Conservation (phyloP, 2,113 vertebrate genomes). For the Heptranchias perlo region DNA sequence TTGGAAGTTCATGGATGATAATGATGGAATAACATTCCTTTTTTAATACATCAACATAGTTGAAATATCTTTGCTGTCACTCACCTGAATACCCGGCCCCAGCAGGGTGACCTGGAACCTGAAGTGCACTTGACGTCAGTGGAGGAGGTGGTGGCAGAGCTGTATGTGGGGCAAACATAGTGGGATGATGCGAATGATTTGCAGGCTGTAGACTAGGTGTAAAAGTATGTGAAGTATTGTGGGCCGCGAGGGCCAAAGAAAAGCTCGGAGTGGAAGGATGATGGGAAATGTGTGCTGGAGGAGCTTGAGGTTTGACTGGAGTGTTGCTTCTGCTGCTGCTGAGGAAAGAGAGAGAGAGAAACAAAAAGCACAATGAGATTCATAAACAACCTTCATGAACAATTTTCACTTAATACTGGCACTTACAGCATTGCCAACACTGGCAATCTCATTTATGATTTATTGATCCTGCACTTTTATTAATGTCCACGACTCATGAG, state of each 20-base stretch:
- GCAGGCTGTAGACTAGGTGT: slow-evolving; percentile 79
- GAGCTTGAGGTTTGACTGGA: slow-evolving; percentile 78
- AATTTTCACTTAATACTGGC: background rate
- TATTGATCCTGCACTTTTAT: background rate
- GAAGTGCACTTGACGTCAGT: slow-evolving; percentile 86
- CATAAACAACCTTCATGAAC: background rate
- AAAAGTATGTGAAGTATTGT: slow-evolving; percentile 78
- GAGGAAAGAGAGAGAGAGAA: slow-evolving; percentile 46
- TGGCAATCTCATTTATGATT: background rate
- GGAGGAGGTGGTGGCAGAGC: slow-evolving; percentile 94
- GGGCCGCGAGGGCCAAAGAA: slow-evolving; percentile 75
- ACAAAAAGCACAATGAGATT: background rate
- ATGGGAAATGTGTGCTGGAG: slow-evolving; percentile 67
- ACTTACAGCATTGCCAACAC: background rate
- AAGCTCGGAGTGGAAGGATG: slow-evolving; percentile 73
- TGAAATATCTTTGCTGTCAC: slow-evolving; percentile 24
- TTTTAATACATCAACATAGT: background rate
- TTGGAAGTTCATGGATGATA: background rate
- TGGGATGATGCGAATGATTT: slow-evolving; percentile 86
- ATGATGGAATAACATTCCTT: background rate
- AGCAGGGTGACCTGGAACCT: slow-evolving; percentile 87
- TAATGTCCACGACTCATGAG: background rate
- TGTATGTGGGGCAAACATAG: slow-evolving; percentile 97
- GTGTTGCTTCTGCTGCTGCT: slow-evolving; percentile 94
- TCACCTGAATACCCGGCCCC: slow-evolving; percentile 90